Percentiles rank a stretch among this genome's conserved stretches.
phyloP scores from a whole-genome alignment of 2,888 invertebrate species.

The Hesperia comma region DNA sequence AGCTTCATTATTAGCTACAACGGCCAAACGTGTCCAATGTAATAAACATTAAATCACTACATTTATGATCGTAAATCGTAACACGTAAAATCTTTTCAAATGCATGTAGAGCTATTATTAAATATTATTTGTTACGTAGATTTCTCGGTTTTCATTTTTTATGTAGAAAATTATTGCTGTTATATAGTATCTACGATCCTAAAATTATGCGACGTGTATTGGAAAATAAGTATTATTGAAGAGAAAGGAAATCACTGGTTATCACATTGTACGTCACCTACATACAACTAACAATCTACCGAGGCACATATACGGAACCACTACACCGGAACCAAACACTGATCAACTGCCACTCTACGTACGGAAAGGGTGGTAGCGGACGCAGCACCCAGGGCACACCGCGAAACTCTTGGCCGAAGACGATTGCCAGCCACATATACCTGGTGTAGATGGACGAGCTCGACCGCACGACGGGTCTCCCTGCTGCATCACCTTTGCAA shows the following conservation, averaged over 20 bases:
- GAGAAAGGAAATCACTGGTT: constrained; percentile 13
- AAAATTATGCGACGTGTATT: neutral
- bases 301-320: constrained; percentile 32
- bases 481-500: constrained; percentile 83
- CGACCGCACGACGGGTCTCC: constrained; percentile 71
- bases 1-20: too few species aligned
- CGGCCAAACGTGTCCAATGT: too few species aligned
- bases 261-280: constrained; percentile 25
- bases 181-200: neutral
- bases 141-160: too few species aligned
- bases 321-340: constrained; percentile 43
- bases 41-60: too few species aligned
- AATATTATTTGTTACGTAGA: too few species aligned
- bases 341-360: constrained; percentile 56
- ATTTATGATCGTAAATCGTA: too few species aligned
- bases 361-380: constrained; percentile 54
- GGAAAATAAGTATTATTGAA: constrained; percentile 11
- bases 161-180: too few species aligned
- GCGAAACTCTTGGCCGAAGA: constrained; percentile 64
- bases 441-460: constrained; percentile 80
- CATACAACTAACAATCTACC: constrained; percentile 9
- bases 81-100: too few species aligned
- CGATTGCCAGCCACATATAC: constrained; percentile 73
- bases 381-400: constrained; percentile 70
- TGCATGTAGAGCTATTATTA: too few species aligned